A percentile compares a stretch with the other conserved stretches of the same genome.
Evolutionary conservation across 2,888 invertebrate species (phyloP).

Genomic region (Nomada fucata): DNA sequence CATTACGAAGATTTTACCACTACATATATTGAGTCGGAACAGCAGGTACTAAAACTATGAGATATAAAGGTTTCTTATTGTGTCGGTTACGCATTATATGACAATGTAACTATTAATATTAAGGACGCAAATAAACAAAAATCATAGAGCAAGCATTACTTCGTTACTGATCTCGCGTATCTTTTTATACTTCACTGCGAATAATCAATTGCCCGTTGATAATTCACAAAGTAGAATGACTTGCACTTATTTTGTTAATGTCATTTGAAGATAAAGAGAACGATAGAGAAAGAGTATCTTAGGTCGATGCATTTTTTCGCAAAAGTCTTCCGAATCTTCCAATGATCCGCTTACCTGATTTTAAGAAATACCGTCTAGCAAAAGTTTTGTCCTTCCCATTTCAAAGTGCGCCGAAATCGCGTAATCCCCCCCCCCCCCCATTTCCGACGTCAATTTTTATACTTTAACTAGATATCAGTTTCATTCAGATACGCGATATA

Average conservation of each 20-base stretch:
- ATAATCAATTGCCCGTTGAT: background rate
- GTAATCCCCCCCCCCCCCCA: slow-evolving; percentile 13
- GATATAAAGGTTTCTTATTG: slow-evolving; percentile 29
- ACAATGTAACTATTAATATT: slow-evolving; percentile 54
- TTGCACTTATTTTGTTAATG: background rate
- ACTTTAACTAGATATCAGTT: slow-evolving; percentile 35
- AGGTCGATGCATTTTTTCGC: slow-evolving; percentile 25
- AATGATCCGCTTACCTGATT: slow-evolving; percentile 80
- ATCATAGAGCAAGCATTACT: background rate
- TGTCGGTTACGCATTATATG: slow-evolving; percentile 39
- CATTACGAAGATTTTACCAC: slow-evolving; percentile 24
- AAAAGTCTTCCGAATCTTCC: slow-evolving; percentile 60
- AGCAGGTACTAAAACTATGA: slow-evolving; percentile 14
- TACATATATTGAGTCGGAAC: slow-evolving; percentile 26
- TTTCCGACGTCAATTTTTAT: slow-evolving; percentile 44
- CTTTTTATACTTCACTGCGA: background rate
- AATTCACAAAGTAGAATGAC: background rate
- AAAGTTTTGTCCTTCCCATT: slow-evolving; percentile 75
- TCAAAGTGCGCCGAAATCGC: slow-evolving; percentile 1
- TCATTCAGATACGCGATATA: background rate
- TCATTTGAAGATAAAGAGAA: slow-evolving; percentile 7
- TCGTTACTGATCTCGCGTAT: background rate
- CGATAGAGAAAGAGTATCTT: background rate
- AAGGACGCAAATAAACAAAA: slow-evolving; percentile 57
- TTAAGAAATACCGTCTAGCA: slow-evolving; percentile 72